A percentile compares a stretch with the other conserved stretches of the same genome.
Conservation (phyloP, 2,113 vertebrate species). For the Clarias magur region DNA sequence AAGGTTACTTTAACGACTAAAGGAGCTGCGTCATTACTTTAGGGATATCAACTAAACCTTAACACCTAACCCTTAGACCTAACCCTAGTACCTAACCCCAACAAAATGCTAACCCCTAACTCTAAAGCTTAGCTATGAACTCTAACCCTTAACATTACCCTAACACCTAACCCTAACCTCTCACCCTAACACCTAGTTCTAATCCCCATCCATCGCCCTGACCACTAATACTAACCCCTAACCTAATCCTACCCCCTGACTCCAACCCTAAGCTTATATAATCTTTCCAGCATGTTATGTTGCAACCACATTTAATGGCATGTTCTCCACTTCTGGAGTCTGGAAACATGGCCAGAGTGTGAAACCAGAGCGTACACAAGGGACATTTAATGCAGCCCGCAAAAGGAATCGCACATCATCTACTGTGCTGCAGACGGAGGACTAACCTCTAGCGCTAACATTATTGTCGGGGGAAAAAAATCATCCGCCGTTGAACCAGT, state of each 20-base stretch:
- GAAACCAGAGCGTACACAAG: background rate
- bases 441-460: background rate
- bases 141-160: too few species aligned
- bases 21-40: background rate
- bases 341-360: background rate
- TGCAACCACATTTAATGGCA: background rate
- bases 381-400: background rate
- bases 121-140: too few species aligned
- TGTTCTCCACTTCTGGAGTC: background rate
- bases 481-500: background rate
- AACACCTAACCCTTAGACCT: too few species aligned
- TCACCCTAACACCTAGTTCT: too few species aligned
- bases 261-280: background rate
- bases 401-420: background rate
- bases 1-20: background rate
- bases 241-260: too few species aligned
- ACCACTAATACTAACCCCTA: too few species aligned
- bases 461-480: background rate
- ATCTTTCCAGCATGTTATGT: background rate
- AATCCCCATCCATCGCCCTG: too few species aligned
- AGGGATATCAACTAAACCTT: background rate
- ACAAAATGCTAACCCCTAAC: too few species aligned
- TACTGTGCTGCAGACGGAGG: background rate
- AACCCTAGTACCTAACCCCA: too few species aligned
- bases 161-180: too few species aligned